Evolutionary conservation across 2,888 invertebrate species (phyloP).

Genomic region (Doris montereyensis): DNA sequence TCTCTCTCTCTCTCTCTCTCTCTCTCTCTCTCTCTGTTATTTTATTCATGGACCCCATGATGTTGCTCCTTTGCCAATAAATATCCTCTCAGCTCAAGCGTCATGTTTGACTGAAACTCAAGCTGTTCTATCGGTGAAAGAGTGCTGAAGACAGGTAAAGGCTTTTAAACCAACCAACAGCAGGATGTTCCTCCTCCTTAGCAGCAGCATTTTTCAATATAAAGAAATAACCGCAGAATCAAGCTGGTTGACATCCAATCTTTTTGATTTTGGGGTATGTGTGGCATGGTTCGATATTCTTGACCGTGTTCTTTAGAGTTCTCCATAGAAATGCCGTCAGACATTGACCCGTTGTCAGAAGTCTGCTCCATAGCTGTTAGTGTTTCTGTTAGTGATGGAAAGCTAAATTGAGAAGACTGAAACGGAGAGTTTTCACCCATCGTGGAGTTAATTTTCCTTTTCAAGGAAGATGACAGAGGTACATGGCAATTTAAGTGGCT

Average conservation of each 20-base stretch:
- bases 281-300: not conserved
- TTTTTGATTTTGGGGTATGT: not conserved
- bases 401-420: not conserved
- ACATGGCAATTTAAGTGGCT: not conserved
- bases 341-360: not conserved
- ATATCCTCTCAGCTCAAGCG: not conserved
- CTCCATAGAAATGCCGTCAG: not conserved
- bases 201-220: not conserved
- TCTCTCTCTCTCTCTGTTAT: not conserved
- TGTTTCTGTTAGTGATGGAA: not conserved
- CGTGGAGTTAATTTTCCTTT: not conserved
- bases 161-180: not conserved
- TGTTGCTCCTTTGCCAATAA: not conserved
- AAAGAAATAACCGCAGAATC: not conserved
- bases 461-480: not conserved
- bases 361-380: no score
- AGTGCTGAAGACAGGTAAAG: not conserved
- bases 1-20: constrained; percentile 23
- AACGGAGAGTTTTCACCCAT: not conserved
- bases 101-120: not conserved
- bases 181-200: not conserved
- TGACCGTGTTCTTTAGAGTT: not conserved
- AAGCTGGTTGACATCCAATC: not conserved
- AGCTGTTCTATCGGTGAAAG: not conserved
- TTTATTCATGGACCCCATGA: not conserved